These are phyloP conservation scores for Drosophila merina DNA, from an alignment of 2,888 invertebrate genomes.

Conservation along the genomic window DNA sequence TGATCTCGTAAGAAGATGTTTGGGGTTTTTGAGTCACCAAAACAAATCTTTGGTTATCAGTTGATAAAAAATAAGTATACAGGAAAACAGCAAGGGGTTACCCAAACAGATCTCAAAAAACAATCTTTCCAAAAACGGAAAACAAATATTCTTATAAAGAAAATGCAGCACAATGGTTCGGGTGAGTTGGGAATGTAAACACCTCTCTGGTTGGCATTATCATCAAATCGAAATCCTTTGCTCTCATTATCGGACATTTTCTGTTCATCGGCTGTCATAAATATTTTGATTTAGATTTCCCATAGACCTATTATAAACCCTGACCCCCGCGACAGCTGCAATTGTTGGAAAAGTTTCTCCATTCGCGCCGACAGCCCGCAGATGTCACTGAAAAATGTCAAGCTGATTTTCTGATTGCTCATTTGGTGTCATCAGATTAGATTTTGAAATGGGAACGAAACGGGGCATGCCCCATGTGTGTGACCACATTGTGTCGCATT, in stretches of 20 bases:
- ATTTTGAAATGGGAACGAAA: conserved; percentile 26
- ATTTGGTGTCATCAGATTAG: conserved; percentile 71
- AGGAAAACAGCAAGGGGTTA: conserved; percentile 7
- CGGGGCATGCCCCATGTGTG: conserved; percentile 12
- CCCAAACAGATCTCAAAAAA: background rate
- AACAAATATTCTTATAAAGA: conserved; percentile 3
- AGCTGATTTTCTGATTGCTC: conserved; percentile 59
- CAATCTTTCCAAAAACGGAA: conserved; percentile 2
- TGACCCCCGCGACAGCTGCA: conserved; percentile 36
- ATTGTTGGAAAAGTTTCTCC: conserved; percentile 38
- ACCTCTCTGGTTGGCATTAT: conserved; percentile 13
- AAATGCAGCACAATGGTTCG: conserved; percentile 7
- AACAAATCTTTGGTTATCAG: conserved; percentile 24
- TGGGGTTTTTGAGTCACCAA: conserved; percentile 34
- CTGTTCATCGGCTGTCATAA: conserved; percentile 29
- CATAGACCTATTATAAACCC: conserved; percentile 15
- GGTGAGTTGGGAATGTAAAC: conserved; percentile 27
- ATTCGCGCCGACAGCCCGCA: conserved; percentile 40
- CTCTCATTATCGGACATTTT: conserved; percentile 13
- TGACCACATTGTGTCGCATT: conserved; percentile 36
- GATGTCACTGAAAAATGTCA: conserved; percentile 40
- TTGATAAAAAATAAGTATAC: conserved; percentile 5
- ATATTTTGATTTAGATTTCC: conserved; percentile 36
- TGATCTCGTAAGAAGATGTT: conserved; percentile 20
- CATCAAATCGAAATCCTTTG: conserved; percentile 10